These are phyloP conservation scores for Lophotriccus pileatus DNA, from an alignment of 2,797 vertebrate species.

Conservation along the genomic window DNA sequence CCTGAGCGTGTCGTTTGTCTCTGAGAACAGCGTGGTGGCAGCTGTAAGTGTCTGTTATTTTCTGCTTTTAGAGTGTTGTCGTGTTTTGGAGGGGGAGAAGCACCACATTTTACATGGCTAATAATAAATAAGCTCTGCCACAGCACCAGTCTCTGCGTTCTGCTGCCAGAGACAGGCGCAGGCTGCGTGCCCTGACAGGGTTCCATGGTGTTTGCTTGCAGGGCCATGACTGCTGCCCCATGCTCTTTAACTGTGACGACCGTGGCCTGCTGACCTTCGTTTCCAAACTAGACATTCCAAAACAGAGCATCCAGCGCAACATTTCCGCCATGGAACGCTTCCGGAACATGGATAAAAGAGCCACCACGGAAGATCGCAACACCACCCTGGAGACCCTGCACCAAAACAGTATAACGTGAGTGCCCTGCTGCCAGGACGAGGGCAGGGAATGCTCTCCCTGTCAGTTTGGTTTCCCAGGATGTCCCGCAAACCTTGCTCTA, in stretches of 20 bases:
- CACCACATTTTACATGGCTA: background rate
- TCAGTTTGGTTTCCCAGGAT: background rate
- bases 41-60: constrained; percentile 83
- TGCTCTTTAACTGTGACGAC: constrained; percentile 97
- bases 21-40: constrained; percentile 95
- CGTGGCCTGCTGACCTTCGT: constrained; percentile 89
- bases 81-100: background rate
- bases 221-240: constrained; percentile 98
- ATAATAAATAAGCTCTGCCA: background rate
- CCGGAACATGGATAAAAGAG: constrained; percentile 98
- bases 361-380: constrained; percentile 95
- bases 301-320: constrained; percentile 97
- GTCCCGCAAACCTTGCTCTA: background rate
- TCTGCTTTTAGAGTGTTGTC: background rate
- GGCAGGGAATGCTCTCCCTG: accelerated
- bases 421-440: accelerated
- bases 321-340: constrained; percentile 99
- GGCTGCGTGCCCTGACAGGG: background rate
- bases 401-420: constrained; percentile 98
- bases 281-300: constrained; percentile 96
- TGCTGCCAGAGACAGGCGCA: background rate
- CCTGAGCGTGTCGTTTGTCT: constrained; percentile 93
- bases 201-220: constrained; percentile 42
- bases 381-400: constrained; percentile 92
- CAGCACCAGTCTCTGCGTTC: background rate